Conservation (phyloP, 2,888 invertebrate species). For the Stenurella melanura region DNA sequence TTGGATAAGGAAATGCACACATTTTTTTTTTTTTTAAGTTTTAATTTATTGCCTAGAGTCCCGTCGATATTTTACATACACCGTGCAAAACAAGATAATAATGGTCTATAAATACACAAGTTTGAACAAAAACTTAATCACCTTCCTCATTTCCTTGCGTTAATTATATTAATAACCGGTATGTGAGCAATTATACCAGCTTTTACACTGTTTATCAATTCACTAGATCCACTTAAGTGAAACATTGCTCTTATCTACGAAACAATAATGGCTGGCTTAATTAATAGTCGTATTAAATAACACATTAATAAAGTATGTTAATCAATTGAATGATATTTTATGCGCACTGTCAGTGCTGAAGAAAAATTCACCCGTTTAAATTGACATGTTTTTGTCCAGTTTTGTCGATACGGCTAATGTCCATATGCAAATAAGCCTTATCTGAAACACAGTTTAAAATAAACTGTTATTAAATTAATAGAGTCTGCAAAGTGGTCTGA, state of each 20-base stretch:
- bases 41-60: neutral
- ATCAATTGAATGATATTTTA: slow-evolving; percentile 42
- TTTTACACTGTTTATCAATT: slow-evolving; percentile 43
- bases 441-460: slow-evolving; percentile 51
- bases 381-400: slow-evolving; percentile 29
- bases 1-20: too few relatives aligned
- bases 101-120: neutral
- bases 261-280: slow-evolving; percentile 48
- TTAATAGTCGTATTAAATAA: slow-evolving; percentile 45
- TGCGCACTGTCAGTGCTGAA: slow-evolving; percentile 16
- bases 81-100: slow-evolving; percentile 18
- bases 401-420: slow-evolving; percentile 5
- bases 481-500: slow-evolving; percentile 59
- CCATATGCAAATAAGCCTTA: slow-evolving; percentile 52
- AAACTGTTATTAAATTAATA: slow-evolving; percentile 58
- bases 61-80: neutral
- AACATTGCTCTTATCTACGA: slow-evolving; percentile 46
- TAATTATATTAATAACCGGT: slow-evolving; percentile 39
- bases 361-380: slow-evolving; percentile 26
- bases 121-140: slow-evolving; percentile 27
- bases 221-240: slow-evolving; percentile 43
- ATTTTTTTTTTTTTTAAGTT: too few relatives aligned
- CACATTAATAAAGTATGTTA: slow-evolving; percentile 43
- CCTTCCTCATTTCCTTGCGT: slow-evolving; percentile 14
- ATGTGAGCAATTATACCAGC: slow-evolving; percentile 43